Percentiles rank a stretch among this genome's conserved stretches.
Evolutionary conservation across 2,888 invertebrate species (phyloP).

Genomic region (Dolichopus griseipennis): DNA sequence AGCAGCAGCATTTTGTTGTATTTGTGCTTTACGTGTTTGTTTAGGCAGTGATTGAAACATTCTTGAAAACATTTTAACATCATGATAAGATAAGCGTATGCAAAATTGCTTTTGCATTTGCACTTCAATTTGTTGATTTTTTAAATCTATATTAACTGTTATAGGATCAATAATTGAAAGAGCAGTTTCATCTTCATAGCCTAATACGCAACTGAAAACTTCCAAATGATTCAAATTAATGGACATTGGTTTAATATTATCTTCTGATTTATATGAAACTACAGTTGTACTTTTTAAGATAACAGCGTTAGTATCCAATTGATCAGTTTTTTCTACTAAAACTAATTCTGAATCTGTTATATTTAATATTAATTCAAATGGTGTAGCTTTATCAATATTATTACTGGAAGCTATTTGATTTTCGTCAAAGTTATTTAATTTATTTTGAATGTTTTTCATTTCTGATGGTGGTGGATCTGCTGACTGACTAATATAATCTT

Average conservation of each 20-base stretch:
- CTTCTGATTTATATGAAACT: constrained; percentile 64
- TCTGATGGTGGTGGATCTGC: constrained; percentile 36
- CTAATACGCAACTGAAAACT: constrained; percentile 85
- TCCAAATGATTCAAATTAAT: constrained; percentile 85
- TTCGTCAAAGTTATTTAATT: constrained; percentile 21
- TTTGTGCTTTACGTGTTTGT: constrained; percentile 57
- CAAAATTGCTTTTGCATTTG: constrained; percentile 62
- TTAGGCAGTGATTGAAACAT: constrained; percentile 81
- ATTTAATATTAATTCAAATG: constrained; percentile 74
- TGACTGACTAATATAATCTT: constrained; percentile 62
- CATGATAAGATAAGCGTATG: constrained; percentile 84
- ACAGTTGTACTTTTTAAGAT: constrained; percentile 89
- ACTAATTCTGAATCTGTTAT: constrained; percentile 93
- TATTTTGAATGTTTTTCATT: constrained; percentile 20
- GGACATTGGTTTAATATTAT: constrained; percentile 65
- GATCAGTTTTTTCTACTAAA: constrained; percentile 80
- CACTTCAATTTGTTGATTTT: constrained; percentile 45
- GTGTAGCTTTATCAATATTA: constrained; percentile 24
- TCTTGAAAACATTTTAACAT: constrained; percentile 81
- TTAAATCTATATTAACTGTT: constrained; percentile 66
- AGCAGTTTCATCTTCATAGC: constrained; percentile 86
- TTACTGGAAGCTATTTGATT: constrained; percentile 16
- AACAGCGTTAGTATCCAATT: constrained; percentile 86
- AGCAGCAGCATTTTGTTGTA: constrained; percentile 30
- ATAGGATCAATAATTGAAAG: constrained; percentile 91